Percentiles rank a stretch among this genome's conserved stretches.
Evolutionary conservation across 2,888 invertebrate species (phyloP).

Genomic region (Acanthosepion esculentum): DNA sequence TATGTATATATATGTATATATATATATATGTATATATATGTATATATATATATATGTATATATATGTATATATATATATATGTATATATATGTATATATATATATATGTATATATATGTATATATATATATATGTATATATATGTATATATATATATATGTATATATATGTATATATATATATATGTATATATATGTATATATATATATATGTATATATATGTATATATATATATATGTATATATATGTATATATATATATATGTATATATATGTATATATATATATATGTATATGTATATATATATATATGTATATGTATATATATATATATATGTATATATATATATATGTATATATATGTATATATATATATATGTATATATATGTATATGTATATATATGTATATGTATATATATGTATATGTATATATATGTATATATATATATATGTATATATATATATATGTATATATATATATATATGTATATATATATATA

Average conservation of each 20-base stretch:
- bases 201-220: slow-evolving; percentile 1
- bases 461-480: not conserved
- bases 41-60: slow-evolving; percentile 1
- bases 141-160: slow-evolving; percentile 34
- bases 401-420: slow-evolving; percentile 34
- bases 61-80: slow-evolving; percentile 10
- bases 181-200: not conserved
- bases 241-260: slow-evolving; percentile 23
- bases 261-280: slow-evolving; percentile 6
- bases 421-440: not conserved
- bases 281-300: slow-evolving; percentile 24
- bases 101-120: not conserved
- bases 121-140: not conserved
- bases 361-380: slow-evolving; percentile 35
- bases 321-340: not conserved
- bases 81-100: not conserved
- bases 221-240: slow-evolving; percentile 24
- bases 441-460: not conserved
- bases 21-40: slow-evolving; percentile 1
- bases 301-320: not conserved
- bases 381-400: not conserved
- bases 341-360: not conserved
- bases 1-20: slow-evolving; percentile 20
- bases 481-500: not conserved
- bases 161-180: not conserved